Conservation (phyloP, 2,888 invertebrate genomes). For the Noctua comes region DNA sequence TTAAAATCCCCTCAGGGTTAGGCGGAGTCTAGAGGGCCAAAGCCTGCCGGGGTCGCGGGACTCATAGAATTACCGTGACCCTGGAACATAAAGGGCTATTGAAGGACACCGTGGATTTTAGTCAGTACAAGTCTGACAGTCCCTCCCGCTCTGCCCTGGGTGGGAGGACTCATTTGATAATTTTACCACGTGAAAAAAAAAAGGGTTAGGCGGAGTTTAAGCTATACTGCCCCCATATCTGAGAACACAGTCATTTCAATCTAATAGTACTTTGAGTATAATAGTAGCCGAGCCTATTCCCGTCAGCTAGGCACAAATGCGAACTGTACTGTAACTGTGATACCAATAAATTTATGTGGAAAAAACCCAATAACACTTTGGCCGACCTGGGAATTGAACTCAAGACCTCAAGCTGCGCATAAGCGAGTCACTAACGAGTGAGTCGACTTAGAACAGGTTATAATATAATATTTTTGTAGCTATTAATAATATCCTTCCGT, state of each 20-base stretch:
- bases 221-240: neutral
- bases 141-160: no score
- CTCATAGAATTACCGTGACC: no score
- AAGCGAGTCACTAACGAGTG: neutral
- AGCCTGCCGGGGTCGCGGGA: no score
- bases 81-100: no score
- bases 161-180: no score
- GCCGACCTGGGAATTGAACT: neutral
- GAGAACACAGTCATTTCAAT: neutral
- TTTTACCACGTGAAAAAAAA: no score
- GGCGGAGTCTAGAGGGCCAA: neutral
- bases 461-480: conserved; percentile 14
- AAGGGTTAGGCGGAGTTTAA: neutral
- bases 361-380: neutral
- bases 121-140: no score
- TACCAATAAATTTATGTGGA: neutral
- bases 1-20: neutral
- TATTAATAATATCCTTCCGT: conserved; percentile 15
- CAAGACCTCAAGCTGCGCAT: neutral
- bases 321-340: no score
- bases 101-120: no score
- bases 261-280: neutral
- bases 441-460: neutral
- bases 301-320: neutral
- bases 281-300: neutral